These are phyloP conservation scores for Mesocentrotus franciscanus DNA, from an alignment of 53 echinoderm and acorn worm species.

Conservation along the genomic window DNA sequence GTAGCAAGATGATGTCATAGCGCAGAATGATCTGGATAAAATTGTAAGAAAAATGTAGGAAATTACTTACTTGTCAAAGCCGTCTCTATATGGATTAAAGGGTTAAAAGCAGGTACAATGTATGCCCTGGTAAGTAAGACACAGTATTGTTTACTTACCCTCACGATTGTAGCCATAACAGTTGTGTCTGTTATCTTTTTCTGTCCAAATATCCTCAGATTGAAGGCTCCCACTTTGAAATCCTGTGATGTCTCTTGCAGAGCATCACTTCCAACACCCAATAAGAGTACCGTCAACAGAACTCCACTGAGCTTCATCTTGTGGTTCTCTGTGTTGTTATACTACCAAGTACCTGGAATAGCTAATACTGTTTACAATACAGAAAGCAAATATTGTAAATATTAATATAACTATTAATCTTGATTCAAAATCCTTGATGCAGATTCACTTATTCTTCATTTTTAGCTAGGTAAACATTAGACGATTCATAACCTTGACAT, in stretches of 20 bases:
- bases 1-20: constrained; percentile 78
- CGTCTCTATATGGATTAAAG: no score
- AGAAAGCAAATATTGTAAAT: neutral
- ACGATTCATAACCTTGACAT: no score
- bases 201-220: constrained; percentile 48
- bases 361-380: neutral
- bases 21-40: constrained; percentile 72
- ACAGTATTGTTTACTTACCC: neutral
- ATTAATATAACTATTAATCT: no score
- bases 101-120: no score
- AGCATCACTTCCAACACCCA: neutral
- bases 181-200: neutral
- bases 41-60: neutral
- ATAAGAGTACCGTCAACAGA: neutral
- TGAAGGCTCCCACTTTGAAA: constrained; percentile 44
- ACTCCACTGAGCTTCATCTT: neutral
- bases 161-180: neutral
- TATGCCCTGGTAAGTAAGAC: no score
- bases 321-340: neutral
- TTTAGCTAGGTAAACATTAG: no score
- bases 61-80: no score
- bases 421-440: no score
- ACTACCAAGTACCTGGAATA: neutral
- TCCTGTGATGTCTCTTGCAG: neutral
- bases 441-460: no score